phyloP scores from a whole-genome alignment of 1,140 invertebrate species.

The Lanistes nyassanus region DNA sequence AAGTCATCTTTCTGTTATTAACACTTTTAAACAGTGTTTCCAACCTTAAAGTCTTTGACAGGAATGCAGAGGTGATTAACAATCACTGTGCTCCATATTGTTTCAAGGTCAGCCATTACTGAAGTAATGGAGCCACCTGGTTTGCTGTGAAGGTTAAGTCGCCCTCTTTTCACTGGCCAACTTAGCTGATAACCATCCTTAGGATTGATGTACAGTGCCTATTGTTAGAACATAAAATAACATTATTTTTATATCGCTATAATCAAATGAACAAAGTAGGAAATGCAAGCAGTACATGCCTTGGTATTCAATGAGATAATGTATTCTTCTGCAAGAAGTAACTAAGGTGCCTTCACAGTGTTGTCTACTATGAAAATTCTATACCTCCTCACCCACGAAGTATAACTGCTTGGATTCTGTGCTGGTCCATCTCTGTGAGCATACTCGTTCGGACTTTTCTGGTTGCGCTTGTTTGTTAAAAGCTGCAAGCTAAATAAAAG shows the following conservation, averaged over 20 bases:
- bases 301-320: background rate
- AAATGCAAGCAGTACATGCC: background rate
- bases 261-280: background rate
- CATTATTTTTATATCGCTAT: no score
- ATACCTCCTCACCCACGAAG: conserved; percentile 69
- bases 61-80: conserved; percentile 81
- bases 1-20: no score
- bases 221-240: conserved; percentile 68
- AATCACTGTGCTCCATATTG: conserved; percentile 87
- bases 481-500: background rate
- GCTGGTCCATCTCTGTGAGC: conserved; percentile 61
- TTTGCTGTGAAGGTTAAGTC: conserved; percentile 84
- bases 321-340: no score
- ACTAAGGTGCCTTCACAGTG: no score
- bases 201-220: conserved; percentile 80
- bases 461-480: conserved; percentile 55
- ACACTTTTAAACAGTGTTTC: no score
- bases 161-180: conserved; percentile 88
- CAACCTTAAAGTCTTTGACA: conserved; percentile 77
- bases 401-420: conserved; percentile 56
- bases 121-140: conserved; percentile 86
- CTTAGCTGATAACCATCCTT: conserved; percentile 79
- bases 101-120: conserved; percentile 84
- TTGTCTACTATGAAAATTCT: no score
- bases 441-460: conserved; percentile 55